Base-by-base conservation (phyloP, 2,888 invertebrate species). In the Epistrophe eligans region DNA sequence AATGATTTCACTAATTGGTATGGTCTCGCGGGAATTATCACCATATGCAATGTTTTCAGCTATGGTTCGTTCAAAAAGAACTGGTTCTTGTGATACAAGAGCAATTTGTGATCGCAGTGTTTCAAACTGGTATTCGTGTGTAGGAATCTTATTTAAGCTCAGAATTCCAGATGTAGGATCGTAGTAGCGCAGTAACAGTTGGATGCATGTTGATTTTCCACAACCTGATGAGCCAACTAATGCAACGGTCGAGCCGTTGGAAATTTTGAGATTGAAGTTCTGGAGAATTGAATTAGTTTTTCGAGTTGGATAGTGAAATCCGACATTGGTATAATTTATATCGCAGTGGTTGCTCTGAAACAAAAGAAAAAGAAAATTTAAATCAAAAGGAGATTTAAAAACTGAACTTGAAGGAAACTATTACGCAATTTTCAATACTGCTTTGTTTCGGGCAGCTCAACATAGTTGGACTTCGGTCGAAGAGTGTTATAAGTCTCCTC, bases 1-100 rank as follows among this genome's bases (percentile, higher is more conserved):
- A 9, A 97, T 96, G 67, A 97, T 95, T 90, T 97, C 97, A 40
- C 95, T 94, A 92, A 96, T 96, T 0, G 94, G 90, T 38, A 96
- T 95, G 0, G 90, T 89, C 5, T 92, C 91, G 0, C 96, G 93
- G 13, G 94, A 94, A 91, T 97, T 97, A 92, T 97, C 97, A 4
- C 98, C 98, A 91, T 98, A 98, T 0, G 96, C 96, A 89, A 98
- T 98, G 91, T 98, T 98, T 90, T 98, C 97, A 0, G 95, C 95
- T 74, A 98, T 97, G 58, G 96, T 96, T 62, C 96, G 94, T 91
- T 97, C 96, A 92, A 98, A 98, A 0, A 98, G 94, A 5, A 96
- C 95, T 0, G 97, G 98, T 91, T 98, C 98, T 92, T 98, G 98
- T 0, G 97, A 96, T 1, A 98, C 96, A 45, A 98, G 94, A 32